Conservation (phyloP, 2,888 invertebrate species). For the Cylloceria caligata region DNA sequence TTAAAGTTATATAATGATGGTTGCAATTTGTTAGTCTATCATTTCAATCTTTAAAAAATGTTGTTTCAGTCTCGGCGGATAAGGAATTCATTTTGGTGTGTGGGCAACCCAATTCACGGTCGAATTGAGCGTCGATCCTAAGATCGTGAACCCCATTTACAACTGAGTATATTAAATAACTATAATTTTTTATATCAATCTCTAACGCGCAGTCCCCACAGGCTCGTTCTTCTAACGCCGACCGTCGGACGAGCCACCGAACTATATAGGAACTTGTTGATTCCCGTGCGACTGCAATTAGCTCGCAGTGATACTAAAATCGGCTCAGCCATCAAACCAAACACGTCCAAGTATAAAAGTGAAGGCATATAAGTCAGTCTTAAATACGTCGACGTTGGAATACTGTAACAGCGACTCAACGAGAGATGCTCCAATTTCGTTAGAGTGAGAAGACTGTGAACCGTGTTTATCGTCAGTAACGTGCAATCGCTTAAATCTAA, state of each 20-base stretch:
- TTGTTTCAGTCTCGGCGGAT: constrained; percentile 63
- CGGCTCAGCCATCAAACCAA: constrained; percentile 90
- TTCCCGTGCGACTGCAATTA: constrained; percentile 87
- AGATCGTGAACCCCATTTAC: constrained; percentile 45
- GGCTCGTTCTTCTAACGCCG: constrained; percentile 93
- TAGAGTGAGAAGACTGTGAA: constrained; percentile 87
- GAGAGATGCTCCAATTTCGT: constrained; percentile 91
- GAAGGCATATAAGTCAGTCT: constrained; percentile 88
- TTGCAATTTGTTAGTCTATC: constrained; percentile 45
- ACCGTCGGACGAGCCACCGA: constrained; percentile 96
- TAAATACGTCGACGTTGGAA: constrained; percentile 89
- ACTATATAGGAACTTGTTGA: constrained; percentile 92
- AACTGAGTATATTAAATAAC: constrained; percentile 12
- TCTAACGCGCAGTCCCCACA: constrained; percentile 94
- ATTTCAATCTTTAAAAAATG: constrained; percentile 44
- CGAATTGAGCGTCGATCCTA: constrained; percentile 30
- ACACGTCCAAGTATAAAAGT: constrained; percentile 92
- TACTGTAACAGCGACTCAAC: constrained; percentile 92
- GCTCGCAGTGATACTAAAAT: constrained; percentile 84
- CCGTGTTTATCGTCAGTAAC: constrained; percentile 87
- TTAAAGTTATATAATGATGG: constrained; percentile 49
- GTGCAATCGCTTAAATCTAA: constrained; percentile 96
- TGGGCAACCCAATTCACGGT: too few species aligned
- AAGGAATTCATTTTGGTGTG: constrained; percentile 46
- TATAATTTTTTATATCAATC: constrained; percentile 85